Evolutionary conservation across 2,888 invertebrate species (phyloP).

Genomic region (Drosophila glabriapex): DNA sequence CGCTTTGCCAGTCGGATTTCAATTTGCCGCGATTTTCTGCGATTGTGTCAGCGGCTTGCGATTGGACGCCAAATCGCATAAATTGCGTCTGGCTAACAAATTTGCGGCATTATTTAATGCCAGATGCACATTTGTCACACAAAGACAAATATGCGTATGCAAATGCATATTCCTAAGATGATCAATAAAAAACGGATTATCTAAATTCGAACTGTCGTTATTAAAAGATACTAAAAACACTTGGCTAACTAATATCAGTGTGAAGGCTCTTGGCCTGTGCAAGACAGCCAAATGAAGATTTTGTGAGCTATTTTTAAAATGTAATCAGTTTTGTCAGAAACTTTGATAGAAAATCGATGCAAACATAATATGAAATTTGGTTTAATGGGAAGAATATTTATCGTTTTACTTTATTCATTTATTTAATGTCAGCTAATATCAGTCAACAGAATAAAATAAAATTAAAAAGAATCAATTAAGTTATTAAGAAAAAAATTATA

Average conservation of each 20-base stretch:
- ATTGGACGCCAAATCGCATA: conserved; percentile 52
- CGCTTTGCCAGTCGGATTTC: conserved; percentile 55
- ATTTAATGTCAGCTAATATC: not conserved
- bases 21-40: conserved; percentile 63
- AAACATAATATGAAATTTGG: too few relatives aligned
- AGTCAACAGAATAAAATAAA: not conserved
- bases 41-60: conserved; percentile 70
- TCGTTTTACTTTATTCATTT: not conserved
- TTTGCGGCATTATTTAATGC: conserved; percentile 74
- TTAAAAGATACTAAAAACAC: not conserved
- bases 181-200: conserved; percentile 23
- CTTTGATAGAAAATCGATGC: not conserved
- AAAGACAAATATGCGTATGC: conserved; percentile 25
- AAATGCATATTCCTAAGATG: conserved; percentile 25
- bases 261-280: not conserved
- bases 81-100: conserved; percentile 64
- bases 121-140: conserved; percentile 51
- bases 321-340: not conserved
- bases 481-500: not conserved
- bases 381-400: not conserved
- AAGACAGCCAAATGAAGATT: not conserved
- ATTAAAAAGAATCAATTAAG: not conserved
- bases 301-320: not conserved
- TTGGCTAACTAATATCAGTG: not conserved
- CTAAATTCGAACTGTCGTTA: not conserved